Base-by-base conservation (phyloP, 2,888 invertebrate species). In the Limenitis camilla region DNA sequence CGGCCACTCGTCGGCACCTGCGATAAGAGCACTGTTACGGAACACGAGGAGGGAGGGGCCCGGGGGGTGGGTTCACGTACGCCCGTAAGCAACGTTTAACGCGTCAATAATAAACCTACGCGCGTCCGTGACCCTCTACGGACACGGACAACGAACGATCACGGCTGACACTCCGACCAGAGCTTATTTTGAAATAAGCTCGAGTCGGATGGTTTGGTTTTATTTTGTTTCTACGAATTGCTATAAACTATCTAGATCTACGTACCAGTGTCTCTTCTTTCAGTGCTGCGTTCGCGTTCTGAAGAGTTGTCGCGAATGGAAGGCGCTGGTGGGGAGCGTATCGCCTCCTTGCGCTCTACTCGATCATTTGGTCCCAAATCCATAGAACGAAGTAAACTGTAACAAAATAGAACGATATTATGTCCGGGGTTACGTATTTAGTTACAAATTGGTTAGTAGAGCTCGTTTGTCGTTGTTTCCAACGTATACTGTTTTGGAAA, bases 311-410 rank as follows among this genome's bases (percentile, higher is more conserved):
- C 79, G 27, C 80, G 71, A 39, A 65, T 72, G 31, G 71, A 55
- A 36, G 76, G 76, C 44, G 76, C 74, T 3, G 72, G 74, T 58
- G 85, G 87, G 11, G 87, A 83, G 61, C 90, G 88, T 40, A 89
- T 77, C 40, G 86, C 81, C 69, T 90, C 90, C 61, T 87, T 88
- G 48, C 80, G 88, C 71, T 78, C 81, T 49, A 74, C 59, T 53
- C 71, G 62, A 55, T 76, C 78, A 67, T 85, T 79, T 52, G 75
- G 76, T 52, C 78, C 76, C 41, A 82, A 90, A 76, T 96, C 96
- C 67, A 94, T 90, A 46, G 95, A 93, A 74, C 94, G 92, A 69
- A 94, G 88, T 73, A 94, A 91, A 80, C 93, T 93, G 89, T 2
- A 89, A 78, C 77, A 78, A 78, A 44, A 19, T 3, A 19, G 19